Evolutionary conservation across 2,888 invertebrate genomes (phyloP).

Genomic region (Lasioglossum zephyrum): DNA sequence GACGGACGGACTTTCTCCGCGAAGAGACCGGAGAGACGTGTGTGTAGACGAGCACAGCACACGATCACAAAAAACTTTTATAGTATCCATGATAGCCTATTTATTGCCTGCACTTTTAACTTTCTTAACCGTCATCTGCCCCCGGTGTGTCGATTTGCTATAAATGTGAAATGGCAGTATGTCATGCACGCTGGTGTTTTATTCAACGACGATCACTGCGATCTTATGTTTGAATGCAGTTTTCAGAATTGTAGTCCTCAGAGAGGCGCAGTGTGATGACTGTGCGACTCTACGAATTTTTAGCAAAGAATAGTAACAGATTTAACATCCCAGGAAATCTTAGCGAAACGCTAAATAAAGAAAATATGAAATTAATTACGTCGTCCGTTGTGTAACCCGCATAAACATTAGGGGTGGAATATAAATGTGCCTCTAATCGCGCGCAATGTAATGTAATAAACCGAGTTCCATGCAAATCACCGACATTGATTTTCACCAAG

Average conservation of each 20-base stretch:
- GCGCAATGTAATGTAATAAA: no score
- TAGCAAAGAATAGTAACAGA: not conserved
- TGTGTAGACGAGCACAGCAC: not conserved
- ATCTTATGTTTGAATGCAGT: not conserved
- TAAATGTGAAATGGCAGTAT: slow-evolving; percentile 3
- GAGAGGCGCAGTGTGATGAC: not conserved
- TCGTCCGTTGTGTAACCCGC: no score
- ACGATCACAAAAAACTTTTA: not conserved
- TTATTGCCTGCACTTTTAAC: not conserved
- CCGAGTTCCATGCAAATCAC: no score
- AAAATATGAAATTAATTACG: no score
- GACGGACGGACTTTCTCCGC: not conserved
- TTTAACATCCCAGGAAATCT: no score
- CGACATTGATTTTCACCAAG: no score
- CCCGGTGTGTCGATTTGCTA: not conserved
- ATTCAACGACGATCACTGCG: not conserved
- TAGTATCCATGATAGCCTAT: not conserved
- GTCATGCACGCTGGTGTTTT: not conserved
- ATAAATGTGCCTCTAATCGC: no score
- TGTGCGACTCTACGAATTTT: no score
- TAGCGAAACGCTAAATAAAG: no score
- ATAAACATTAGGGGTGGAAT: no score
- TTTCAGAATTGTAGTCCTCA: not conserved
- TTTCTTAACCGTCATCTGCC: not conserved
- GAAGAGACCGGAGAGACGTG: not conserved